Percentiles rank a stretch among this genome's conserved stretches.
phyloP scores from a whole-genome alignment of 1,140 invertebrate genomes.

The Drosophila insularis region DNA sequence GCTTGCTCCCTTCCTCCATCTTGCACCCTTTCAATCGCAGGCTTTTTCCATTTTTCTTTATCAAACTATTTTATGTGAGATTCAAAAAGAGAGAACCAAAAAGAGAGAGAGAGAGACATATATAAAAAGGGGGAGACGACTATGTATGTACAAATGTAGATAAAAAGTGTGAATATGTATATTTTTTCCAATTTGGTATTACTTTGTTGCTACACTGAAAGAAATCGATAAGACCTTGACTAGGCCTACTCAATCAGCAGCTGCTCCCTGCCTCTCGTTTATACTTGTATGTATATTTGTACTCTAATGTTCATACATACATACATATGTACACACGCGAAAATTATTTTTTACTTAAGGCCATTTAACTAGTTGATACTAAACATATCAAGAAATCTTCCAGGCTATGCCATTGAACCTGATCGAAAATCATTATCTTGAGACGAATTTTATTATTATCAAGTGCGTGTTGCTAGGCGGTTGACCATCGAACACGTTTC shows the following conservation, averaged over 20 bases:
- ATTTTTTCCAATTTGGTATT: conserved; percentile 2
- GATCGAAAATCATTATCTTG: conserved; percentile 54
- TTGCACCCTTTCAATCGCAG: not conserved
- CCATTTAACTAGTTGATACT: not conserved
- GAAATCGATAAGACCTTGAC: conserved; percentile 45
- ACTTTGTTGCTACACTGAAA: conserved; percentile 47
- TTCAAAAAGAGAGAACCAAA: not conserved
- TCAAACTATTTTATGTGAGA: not conserved
- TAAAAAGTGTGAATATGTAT: conserved; percentile 11
- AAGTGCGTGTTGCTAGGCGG: conserved; percentile 47
- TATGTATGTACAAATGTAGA: too few species aligned
- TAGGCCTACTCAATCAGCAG: conserved; percentile 44
- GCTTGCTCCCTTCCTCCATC: not conserved
- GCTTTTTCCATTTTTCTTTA: conserved; percentile 2
- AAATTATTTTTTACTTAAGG: not conserved
- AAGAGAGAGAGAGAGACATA: not conserved
- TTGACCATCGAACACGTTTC: conserved; percentile 2
- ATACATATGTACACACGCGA: too few species aligned
- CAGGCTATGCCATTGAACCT: conserved; percentile 63
- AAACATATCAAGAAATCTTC: not conserved
- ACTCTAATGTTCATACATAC: too few species aligned
- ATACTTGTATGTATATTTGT: too few species aligned
- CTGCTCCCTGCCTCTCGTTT: too few species aligned
- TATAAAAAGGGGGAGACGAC: not conserved
- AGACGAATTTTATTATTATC: conserved; percentile 14